A percentile compares a stretch with the other conserved stretches of the same genome.
These are phyloP conservation scores for Penaeus monodon DNA, from an alignment of 2,888 invertebrate species.

Conservation along the genomic window DNA sequence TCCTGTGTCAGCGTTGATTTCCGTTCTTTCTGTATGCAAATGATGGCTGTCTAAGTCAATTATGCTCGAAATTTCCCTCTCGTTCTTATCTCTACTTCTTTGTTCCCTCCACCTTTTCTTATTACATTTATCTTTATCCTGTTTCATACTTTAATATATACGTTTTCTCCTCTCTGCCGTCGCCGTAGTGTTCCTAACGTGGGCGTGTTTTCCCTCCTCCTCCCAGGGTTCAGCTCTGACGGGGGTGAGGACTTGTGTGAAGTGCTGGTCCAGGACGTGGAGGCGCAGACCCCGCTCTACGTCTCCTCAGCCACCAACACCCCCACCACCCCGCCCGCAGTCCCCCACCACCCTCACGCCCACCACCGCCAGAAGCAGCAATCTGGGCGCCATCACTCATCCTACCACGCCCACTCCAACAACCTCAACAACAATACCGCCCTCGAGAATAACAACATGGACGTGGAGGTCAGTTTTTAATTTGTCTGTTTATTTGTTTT, in stretches of 20 bases:
- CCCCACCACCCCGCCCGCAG: conserved; percentile 14
- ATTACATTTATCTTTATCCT: too few species aligned
- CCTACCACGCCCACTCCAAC: conserved; percentile 33
- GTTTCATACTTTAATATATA: too few species aligned
- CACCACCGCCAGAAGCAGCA: neutral
- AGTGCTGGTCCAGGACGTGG: conserved; percentile 34
- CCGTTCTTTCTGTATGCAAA: too few species aligned
- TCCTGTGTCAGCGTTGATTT: too few species aligned
- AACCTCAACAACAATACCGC: conserved; percentile 25
- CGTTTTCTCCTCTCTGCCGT: too few species aligned
- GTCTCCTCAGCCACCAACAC: conserved; percentile 23
- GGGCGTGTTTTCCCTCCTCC: too few species aligned
- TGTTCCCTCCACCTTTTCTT: too few species aligned
- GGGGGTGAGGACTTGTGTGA: conserved; percentile 50
- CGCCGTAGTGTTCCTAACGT: too few species aligned
- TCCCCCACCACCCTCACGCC: conserved; percentile 19
- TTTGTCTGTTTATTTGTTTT: neutral
- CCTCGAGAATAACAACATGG: conserved; percentile 45
- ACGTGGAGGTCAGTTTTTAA: conserved; percentile 39
- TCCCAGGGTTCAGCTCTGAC: conserved; percentile 44
- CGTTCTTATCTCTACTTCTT: too few species aligned
- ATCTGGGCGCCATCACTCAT: conserved; percentile 11
- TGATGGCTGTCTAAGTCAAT: too few species aligned
- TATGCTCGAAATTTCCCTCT: too few species aligned
- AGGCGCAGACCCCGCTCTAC: conserved; percentile 13